Percentiles rank a stretch among this genome's conserved stretches.
Conservation (phyloP, 2,113 vertebrate species). For the Xiphorhynchus elegans region DNA sequence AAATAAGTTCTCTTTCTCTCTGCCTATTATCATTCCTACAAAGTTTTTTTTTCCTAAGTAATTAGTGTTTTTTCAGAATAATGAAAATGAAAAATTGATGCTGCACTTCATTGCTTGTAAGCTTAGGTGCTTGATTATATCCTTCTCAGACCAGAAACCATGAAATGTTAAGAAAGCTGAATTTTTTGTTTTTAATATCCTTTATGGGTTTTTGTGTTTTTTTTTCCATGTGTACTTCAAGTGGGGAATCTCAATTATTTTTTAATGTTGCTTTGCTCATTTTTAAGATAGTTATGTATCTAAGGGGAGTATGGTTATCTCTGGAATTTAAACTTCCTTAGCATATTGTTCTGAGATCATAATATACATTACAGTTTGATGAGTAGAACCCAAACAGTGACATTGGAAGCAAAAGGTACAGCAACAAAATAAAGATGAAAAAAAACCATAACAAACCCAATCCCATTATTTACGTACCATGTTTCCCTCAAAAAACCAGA, state of each 20-base stretch:
- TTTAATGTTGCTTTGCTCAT: background rate
- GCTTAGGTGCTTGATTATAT: background rate
- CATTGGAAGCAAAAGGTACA: background rate
- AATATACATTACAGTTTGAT: background rate
- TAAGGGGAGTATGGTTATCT: background rate
- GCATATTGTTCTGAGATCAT: background rate
- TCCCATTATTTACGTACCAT: background rate
- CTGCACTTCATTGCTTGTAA: background rate
- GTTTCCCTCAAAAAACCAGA: background rate
- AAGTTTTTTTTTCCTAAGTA: background rate
- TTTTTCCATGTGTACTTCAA: background rate
- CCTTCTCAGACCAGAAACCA: background rate
- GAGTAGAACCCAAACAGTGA: background rate
- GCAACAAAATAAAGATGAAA: background rate
- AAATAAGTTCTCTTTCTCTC: background rate
- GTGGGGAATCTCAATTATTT: background rate
- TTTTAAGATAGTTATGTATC: background rate
- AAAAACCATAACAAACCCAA: background rate
- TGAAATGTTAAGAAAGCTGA: background rate
- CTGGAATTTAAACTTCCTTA: background rate
- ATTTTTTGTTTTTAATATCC: background rate
- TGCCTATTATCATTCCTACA: background rate
- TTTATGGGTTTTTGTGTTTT: accelerated
- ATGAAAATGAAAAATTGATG: background rate
- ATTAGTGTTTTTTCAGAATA: background rate